A percentile compares a stretch with the other conserved stretches of the same genome.
phyloP scores from a whole-genome alignment of 2,888 invertebrate genomes.

The Ernsta delagoae region DNA sequence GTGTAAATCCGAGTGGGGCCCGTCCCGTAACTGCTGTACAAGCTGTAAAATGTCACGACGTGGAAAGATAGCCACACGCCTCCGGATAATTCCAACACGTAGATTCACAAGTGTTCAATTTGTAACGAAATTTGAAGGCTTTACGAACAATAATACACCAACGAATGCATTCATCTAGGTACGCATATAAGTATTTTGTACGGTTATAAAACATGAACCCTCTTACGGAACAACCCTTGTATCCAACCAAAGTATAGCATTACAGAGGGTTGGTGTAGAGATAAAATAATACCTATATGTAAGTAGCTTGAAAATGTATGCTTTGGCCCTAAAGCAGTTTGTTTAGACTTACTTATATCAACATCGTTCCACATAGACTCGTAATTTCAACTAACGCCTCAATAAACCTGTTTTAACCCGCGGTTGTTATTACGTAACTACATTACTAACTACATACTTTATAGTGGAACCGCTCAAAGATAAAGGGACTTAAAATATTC shows the following conservation, averaged over 20 bases:
- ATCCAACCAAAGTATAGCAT: constrained; percentile 49
- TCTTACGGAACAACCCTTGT: constrained; percentile 52
- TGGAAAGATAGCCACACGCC: constrained; percentile 20
- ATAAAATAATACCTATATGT: constrained; percentile 24
- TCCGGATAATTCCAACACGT: constrained; percentile 3
- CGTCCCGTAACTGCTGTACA: constrained; percentile 35
- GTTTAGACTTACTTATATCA: constrained; percentile 46
- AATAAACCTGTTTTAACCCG: constrained; percentile 64
- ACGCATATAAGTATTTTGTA: not conserved
- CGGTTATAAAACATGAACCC: constrained; percentile 43
- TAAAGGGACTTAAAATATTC: constrained; percentile 55
- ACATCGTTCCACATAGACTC: constrained; percentile 51
- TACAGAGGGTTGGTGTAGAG: constrained; percentile 51
- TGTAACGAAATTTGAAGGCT: not conserved
- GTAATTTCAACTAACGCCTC: constrained; percentile 65
- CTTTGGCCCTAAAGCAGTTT: constrained; percentile 51
- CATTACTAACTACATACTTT: constrained; percentile 51
- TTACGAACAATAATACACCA: not conserved
- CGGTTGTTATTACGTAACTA: constrained; percentile 67
- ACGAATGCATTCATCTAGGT: not conserved
- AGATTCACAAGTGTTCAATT: not conserved
- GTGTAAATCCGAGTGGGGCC: constrained; percentile 57
- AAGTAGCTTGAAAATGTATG: constrained; percentile 43
- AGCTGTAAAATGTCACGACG: constrained; percentile 33
- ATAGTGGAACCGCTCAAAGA: constrained; percentile 59